These are phyloP conservation scores for Callocephalon fimbriatum DNA, from an alignment of 2,113 vertebrate genomes.

Conservation along the genomic window DNA sequence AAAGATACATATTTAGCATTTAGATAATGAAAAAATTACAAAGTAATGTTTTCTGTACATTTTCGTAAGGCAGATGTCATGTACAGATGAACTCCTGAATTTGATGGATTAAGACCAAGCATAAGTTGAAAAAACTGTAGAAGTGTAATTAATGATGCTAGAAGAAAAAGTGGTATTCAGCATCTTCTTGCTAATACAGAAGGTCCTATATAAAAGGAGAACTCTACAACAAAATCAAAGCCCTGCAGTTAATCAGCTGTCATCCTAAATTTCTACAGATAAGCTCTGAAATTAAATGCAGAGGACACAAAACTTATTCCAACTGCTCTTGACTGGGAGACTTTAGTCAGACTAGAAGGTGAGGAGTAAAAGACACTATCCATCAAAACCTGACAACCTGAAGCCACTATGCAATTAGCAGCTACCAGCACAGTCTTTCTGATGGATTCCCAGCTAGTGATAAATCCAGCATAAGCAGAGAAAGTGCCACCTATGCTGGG, in stretches of 20 bases:
- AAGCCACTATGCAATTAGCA: slow-evolving; percentile 8
- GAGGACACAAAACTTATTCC: not conserved
- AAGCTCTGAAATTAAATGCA: not conserved
- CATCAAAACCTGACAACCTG: not conserved
- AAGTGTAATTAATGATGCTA: not conserved
- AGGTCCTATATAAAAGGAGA: not conserved
- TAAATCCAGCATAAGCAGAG: not conserved
- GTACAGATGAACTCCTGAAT: not conserved
- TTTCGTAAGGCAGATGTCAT: not conserved
- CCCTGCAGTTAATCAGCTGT: not conserved
- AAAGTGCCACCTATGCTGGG: not conserved
- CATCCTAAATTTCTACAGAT: not conserved
- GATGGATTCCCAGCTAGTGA: not conserved
- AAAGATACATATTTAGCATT: not conserved
- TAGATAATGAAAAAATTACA: not conserved
- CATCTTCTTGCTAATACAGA: not conserved
- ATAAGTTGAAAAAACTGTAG: not conserved
- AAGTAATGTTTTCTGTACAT: not conserved
- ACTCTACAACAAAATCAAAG: not conserved
- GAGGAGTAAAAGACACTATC: not conserved
- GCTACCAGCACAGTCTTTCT: not conserved
- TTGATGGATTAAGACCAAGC: not conserved
- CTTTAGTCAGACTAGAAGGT: not conserved
- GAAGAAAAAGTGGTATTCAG: not conserved
- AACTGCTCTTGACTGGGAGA: not conserved